phyloP scores from a whole-genome alignment of 2,113 vertebrate species.

The Astur gentilis region DNA sequence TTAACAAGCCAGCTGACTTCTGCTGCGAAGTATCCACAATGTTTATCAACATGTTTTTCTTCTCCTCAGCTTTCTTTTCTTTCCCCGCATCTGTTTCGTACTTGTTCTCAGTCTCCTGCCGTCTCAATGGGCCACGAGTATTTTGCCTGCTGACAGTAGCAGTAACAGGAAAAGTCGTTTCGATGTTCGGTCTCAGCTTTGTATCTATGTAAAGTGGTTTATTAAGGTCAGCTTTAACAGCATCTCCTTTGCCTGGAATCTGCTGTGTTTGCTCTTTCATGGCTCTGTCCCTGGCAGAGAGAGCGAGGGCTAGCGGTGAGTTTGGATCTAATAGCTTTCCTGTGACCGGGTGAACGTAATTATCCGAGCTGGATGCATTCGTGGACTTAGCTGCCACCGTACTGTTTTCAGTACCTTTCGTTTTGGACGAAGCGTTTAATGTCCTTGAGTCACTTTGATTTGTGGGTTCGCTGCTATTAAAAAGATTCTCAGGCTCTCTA shows the following conservation, averaged over 20 bases:
- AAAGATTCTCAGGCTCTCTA: slow-evolving; percentile 81
- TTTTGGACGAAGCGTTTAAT: slow-evolving; percentile 76
- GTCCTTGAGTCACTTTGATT: slow-evolving; percentile 77
- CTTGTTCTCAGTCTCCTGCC: slow-evolving; percentile 89
- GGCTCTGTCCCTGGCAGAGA: slow-evolving; percentile 91
- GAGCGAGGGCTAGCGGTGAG: slow-evolving; percentile 88
- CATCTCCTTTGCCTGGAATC: slow-evolving; percentile 79
- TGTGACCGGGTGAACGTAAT: slow-evolving; percentile 88
- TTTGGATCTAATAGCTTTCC: slow-evolving; percentile 90
- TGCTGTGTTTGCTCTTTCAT: slow-evolving; percentile 89
- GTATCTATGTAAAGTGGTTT: slow-evolving; percentile 96
- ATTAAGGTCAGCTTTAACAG: slow-evolving; percentile 90
- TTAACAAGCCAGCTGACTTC: slow-evolving; percentile 87
- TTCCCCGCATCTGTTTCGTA: slow-evolving; percentile 77
- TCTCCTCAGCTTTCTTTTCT: slow-evolving; percentile 81
- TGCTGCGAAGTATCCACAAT: slow-evolving; percentile 83
- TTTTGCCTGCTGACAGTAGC: slow-evolving; percentile 75
- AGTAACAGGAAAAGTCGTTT: slow-evolving; percentile 79
- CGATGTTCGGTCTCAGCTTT: slow-evolving; percentile 87
- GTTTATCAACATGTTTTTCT: slow-evolving; percentile 83
- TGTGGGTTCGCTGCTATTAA: slow-evolving; percentile 77
- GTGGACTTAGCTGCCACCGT: slow-evolving; percentile 71
- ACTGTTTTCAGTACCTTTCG: slow-evolving; percentile 80
- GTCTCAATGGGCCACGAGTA: slow-evolving; percentile 75
- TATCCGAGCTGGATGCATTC: slow-evolving; percentile 70